Evolutionary conservation across 1,140 invertebrate species (phyloP).

Genomic region (Oryzaephilus surinamensis): DNA sequence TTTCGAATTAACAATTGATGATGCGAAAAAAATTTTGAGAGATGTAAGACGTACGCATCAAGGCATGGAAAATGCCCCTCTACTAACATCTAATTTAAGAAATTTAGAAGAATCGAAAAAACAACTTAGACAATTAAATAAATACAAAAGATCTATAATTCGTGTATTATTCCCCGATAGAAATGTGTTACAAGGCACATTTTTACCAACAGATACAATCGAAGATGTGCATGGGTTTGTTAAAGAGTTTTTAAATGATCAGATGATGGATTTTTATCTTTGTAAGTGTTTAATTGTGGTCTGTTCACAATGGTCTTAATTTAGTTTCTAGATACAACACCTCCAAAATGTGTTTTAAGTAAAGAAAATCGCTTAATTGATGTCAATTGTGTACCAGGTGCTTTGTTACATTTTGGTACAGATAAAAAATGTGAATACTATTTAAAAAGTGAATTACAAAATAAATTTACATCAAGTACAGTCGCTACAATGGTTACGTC

Average conservation of each 20-base stretch:
- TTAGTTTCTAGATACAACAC: conserved; percentile 56
- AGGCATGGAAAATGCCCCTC: conserved; percentile 49
- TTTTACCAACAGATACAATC: conserved; percentile 58
- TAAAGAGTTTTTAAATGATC: conserved; percentile 49
- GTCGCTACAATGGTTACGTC: conserved; percentile 37
- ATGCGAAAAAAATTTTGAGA: conserved; percentile 58
- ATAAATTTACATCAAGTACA: conserved; percentile 38
- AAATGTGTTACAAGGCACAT: conserved; percentile 68
- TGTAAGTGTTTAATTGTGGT: conserved; percentile 48
- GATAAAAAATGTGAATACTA: conserved; percentile 26
- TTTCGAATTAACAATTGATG: conserved; percentile 69
- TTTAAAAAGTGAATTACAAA: conserved; percentile 37
- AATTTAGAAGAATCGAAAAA: conserved; percentile 49
- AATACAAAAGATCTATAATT: conserved; percentile 63
- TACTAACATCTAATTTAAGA: conserved; percentile 53
- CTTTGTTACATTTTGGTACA: conserved; percentile 58
- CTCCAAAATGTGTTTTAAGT: conserved; percentile 56
- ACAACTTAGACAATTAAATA: conserved; percentile 45
- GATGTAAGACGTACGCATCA: conserved; percentile 54
- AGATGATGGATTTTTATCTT: conserved; percentile 53
- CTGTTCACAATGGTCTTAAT: conserved; percentile 13
- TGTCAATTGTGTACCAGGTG: conserved; percentile 61
- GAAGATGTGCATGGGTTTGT: conserved; percentile 58
- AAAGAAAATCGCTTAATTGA: conserved; percentile 48
- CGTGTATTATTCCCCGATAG: conserved; percentile 72